Evolutionary conservation across 2,888 invertebrate genomes (phyloP).

Genomic region (Xestia ashworthii): DNA sequence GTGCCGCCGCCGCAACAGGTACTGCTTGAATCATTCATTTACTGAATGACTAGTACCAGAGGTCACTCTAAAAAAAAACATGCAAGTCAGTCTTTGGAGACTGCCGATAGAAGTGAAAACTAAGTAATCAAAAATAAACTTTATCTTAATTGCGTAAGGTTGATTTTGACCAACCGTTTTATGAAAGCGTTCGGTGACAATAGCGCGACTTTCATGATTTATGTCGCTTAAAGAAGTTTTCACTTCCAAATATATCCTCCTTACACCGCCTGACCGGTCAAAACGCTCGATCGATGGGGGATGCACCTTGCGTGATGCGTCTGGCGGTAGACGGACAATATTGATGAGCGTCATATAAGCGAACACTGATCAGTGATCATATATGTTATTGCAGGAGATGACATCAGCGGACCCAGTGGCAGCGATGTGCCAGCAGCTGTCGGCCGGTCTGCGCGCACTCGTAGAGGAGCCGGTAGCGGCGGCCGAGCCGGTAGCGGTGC

Average conservation of each 20-base stretch:
- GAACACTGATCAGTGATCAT: neutral
- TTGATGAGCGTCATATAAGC: neutral
- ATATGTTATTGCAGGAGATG: slow-evolving; percentile 25
- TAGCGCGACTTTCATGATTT: no score
- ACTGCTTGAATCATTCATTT: neutral
- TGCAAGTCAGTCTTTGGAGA: no score
- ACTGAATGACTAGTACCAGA: neutral
- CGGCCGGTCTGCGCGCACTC: slow-evolving; percentile 94
- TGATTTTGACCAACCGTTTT: no score
- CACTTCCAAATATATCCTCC: no score
- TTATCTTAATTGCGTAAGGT: no score
- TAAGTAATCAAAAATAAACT: no score
- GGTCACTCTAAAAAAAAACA: no score
- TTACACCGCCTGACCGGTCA: neutral
- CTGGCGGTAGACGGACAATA: no score
- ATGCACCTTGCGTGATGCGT: no score
- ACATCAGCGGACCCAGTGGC: slow-evolving; percentile 90
- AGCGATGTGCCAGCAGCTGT: slow-evolving; percentile 95
- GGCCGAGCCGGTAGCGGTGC: slow-evolving; percentile 76
- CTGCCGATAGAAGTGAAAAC: no score
- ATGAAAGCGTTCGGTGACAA: no score
- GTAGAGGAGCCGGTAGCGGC: slow-evolving; percentile 87
- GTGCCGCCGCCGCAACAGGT: slow-evolving; percentile 56
- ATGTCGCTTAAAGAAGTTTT: no score
- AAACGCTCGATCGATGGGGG: neutral